These are phyloP conservation scores for Rhinogobius similis DNA, from an alignment of 2,113 vertebrate genomes.

Conservation along the genomic window DNA sequence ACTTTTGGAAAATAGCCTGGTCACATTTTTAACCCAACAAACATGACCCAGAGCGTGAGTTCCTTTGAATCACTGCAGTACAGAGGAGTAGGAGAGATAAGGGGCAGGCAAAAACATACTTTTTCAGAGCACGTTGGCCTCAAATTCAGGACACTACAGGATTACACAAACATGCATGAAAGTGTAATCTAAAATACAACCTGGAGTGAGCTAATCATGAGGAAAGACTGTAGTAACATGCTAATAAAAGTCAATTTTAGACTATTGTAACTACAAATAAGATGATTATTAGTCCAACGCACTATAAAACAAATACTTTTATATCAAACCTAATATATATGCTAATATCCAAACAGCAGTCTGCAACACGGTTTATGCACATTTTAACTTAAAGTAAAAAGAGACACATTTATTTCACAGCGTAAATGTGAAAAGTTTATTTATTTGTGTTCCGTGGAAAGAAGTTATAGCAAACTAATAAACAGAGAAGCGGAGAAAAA, in stretches of 20 bases:
- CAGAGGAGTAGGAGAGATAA: too few relatives aligned
- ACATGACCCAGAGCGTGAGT: neutral
- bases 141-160: too few relatives aligned
- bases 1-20: neutral
- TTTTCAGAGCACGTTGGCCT: too few relatives aligned
- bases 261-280: neutral
- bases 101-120: too few relatives aligned
- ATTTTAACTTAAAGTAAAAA: neutral
- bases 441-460: neutral
- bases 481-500: neutral
- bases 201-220: neutral
- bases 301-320: neutral
- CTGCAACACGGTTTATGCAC: neutral
- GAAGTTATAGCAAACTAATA: slow-evolving; percentile 2
- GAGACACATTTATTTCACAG: neutral
- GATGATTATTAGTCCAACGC: neutral
- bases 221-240: too few relatives aligned
- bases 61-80: neutral
- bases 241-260: neutral
- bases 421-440: neutral
- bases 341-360: neutral
- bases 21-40: neutral
- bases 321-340: neutral
- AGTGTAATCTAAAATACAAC: neutral
- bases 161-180: neutral